Percentiles rank a stretch among this genome's conserved stretches.
phyloP scores from a whole-genome alignment of 2,888 invertebrate genomes.

The Nymphalis urticae region DNA sequence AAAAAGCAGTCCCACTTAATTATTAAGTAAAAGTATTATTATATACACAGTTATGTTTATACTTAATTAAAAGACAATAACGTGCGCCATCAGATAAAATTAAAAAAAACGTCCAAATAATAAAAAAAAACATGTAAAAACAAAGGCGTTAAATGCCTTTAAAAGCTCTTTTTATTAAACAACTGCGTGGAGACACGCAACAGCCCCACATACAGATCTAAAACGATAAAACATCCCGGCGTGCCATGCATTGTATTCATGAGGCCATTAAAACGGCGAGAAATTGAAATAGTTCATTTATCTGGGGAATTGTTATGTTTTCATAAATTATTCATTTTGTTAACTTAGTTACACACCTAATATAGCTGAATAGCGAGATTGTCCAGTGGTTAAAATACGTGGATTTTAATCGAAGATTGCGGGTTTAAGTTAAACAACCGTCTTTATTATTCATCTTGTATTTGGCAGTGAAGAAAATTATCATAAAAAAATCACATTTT shows the following conservation, averaged over 20 bases:
- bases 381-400: too few relatives aligned
- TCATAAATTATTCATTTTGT: slow-evolving; percentile 2
- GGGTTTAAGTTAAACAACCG: too few relatives aligned
- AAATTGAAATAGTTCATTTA: neutral
- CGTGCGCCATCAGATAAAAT: neutral
- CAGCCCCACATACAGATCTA: slow-evolving; percentile 37
- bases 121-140: slow-evolving; percentile 8
- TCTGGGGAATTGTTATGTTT: neutral
- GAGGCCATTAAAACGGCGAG: slow-evolving; percentile 35
- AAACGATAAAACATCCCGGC: slow-evolving; percentile 39
- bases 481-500: too few relatives aligned
- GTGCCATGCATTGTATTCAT: slow-evolving; percentile 40
- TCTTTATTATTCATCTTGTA: too few relatives aligned
- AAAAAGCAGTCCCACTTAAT: too few relatives aligned
- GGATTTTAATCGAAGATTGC: too few relatives aligned
- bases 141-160: slow-evolving; percentile 18
- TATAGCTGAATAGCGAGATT: too few relatives aligned
- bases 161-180: slow-evolving; percentile 13
- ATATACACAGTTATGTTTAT: neutral
- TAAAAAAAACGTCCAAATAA: neutral
- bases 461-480: too few relatives aligned
- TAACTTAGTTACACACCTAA: too few relatives aligned
- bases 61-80: slow-evolving; percentile 7
- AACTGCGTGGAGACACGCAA: slow-evolving; percentile 40
- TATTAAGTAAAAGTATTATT: too few relatives aligned